These are phyloP conservation scores for Callyntrura guangdongensis DNA, from an alignment of 2,888 invertebrate genomes.

Conservation along the genomic window DNA sequence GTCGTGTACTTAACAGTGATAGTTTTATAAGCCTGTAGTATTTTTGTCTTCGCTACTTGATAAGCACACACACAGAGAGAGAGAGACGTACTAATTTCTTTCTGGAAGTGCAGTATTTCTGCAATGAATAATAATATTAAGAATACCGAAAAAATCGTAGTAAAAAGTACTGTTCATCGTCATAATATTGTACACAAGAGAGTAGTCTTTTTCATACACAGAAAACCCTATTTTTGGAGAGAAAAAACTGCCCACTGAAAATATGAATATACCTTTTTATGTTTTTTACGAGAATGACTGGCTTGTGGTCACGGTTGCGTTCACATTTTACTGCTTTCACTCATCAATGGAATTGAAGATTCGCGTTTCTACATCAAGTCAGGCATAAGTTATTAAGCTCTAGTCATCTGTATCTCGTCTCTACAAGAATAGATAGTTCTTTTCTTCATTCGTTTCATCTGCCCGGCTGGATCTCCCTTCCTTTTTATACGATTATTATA, in stretches of 20 bases:
- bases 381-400: conserved; percentile 55
- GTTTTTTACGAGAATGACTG: conserved; percentile 13
- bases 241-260: neutral
- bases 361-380: conserved; percentile 34
- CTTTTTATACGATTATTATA: neutral
- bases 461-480: neutral
- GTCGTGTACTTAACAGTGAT: too few relatives aligned
- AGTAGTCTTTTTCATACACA: neutral
- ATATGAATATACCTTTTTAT: conserved; percentile 24
- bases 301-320: conserved; percentile 42
- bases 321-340: conserved; percentile 48
- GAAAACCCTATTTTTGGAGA: neutral
- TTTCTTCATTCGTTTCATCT: neutral
- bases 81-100: too few relatives aligned
- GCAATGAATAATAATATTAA: too few relatives aligned
- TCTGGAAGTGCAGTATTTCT: too few relatives aligned
- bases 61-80: too few relatives aligned
- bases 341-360: conserved; percentile 57
- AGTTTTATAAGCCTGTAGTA: too few relatives aligned
- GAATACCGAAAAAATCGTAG: neutral
- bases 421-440: neutral
- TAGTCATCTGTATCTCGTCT: conserved; percentile 10
- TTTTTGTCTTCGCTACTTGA: too few relatives aligned
- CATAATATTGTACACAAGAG: neutral
- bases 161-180: neutral